Conservation (phyloP, 2,888 invertebrate genomes). For the Xylophagus ater region DNA sequence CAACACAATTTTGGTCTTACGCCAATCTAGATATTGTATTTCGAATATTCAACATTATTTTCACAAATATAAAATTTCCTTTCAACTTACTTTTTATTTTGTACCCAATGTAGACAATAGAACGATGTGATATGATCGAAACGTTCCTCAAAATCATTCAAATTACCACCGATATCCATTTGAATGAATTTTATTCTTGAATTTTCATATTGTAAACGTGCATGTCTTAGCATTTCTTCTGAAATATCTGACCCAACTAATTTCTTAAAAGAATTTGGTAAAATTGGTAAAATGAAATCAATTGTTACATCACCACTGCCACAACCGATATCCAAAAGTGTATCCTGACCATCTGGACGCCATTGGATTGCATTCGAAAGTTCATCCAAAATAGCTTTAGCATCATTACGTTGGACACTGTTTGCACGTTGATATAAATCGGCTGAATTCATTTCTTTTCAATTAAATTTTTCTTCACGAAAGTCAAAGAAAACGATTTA, state of each 20-base stretch:
- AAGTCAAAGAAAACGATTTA: no score
- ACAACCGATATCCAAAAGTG: slow-evolving; percentile 60
- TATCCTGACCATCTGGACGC: slow-evolving; percentile 41
- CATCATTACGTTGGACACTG: slow-evolving; percentile 55
- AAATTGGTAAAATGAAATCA: slow-evolving; percentile 49
- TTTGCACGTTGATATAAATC: slow-evolving; percentile 57
- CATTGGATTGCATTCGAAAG: slow-evolving; percentile 48
- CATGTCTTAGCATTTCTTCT: slow-evolving; percentile 56
- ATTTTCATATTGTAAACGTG: slow-evolving; percentile 43
- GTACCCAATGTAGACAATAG: slow-evolving; percentile 70
- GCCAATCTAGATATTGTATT: no score
- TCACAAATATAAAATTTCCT: slow-evolving; percentile 5
- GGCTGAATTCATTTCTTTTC: slow-evolving; percentile 48
- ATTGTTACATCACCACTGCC: slow-evolving; percentile 61
- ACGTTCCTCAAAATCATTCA: slow-evolving; percentile 41
- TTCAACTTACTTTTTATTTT: slow-evolving; percentile 51
- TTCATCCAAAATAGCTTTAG: slow-evolving; percentile 51
- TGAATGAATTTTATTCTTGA: slow-evolving; percentile 41
- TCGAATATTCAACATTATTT: no score
- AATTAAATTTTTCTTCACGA: no score
- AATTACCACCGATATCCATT: slow-evolving; percentile 45
- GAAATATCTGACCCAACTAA: slow-evolving; percentile 60
- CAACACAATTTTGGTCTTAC: no score
- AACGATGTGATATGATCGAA: slow-evolving; percentile 66
- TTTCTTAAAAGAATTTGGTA: slow-evolving; percentile 45